Evolutionary conservation across 2,888 invertebrate genomes (phyloP).

Genomic region (Tachina grossa): DNA sequence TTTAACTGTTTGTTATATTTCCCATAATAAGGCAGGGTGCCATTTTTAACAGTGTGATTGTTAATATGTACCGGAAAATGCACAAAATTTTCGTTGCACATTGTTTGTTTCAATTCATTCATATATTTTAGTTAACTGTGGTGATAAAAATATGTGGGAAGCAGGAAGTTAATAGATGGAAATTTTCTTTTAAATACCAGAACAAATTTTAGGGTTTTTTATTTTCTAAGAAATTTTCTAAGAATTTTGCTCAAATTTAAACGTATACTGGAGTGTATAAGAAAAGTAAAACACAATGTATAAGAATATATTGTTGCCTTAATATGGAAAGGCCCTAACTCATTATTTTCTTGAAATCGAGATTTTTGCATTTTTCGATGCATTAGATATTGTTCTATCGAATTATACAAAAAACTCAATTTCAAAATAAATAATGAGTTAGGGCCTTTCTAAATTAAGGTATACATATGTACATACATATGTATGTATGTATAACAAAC

Average conservation of each 20-base stretch:
- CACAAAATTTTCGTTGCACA: constrained; percentile 49
- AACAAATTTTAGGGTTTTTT: constrained; percentile 16
- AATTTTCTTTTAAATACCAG: constrained; percentile 12
- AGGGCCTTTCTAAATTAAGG: too few relatives aligned
- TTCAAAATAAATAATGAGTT: too few relatives aligned
- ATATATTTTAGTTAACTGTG: not conserved
- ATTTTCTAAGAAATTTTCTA: constrained; percentile 7
- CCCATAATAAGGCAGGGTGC: constrained; percentile 33
- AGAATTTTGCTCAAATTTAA: not conserved
- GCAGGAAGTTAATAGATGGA: constrained; percentile 61
- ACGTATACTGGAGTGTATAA: not conserved
- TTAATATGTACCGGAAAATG: constrained; percentile 57
- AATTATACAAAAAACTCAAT: too few relatives aligned
- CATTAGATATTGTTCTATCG: too few relatives aligned
- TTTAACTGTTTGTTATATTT: constrained; percentile 59
- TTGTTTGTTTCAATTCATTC: constrained; percentile 24
- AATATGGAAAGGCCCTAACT: too few relatives aligned
- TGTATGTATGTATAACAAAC: too few relatives aligned
- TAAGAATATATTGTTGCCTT: not conserved
- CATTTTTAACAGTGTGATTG: constrained; percentile 13
- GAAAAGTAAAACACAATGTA: not conserved
- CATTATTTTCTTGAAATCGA: too few relatives aligned
- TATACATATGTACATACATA: too few relatives aligned
- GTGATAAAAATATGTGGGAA: constrained; percentile 57
- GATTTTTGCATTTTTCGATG: too few relatives aligned